Conservation (phyloP, 2,888 invertebrate species). For the Magallana nippona region DNA sequence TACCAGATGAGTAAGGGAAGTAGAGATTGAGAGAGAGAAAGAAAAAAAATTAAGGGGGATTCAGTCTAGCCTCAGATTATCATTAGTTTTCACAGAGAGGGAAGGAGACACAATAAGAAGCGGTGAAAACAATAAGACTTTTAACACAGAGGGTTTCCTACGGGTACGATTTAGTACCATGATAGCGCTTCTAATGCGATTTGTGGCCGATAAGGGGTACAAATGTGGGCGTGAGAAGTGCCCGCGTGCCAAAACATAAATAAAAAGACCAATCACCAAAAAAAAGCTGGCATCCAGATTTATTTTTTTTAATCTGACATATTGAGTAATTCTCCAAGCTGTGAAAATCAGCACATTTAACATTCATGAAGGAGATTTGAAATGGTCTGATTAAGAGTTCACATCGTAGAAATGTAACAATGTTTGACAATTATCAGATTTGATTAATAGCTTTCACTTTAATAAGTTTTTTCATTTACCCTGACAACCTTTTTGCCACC, state of each 20-base stretch:
- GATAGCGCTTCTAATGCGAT: conserved; percentile 8
- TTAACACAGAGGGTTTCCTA: neutral
- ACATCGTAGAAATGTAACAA: no score
- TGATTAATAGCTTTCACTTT: no score
- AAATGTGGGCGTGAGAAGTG: conserved; percentile 1
- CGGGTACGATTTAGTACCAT: neutral
- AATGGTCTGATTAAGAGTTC: no score
- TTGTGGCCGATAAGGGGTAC: conserved; percentile 16
- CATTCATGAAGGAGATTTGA: no score
- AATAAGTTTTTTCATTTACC: no score
- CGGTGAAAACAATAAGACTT: neutral
- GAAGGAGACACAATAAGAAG: conserved; percentile 10
- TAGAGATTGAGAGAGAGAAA: no score
- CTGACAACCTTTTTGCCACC: no score
- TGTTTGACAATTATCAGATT: no score
- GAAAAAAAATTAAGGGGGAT: neutral
- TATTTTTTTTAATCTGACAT: neutral
- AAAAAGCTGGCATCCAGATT: neutral
- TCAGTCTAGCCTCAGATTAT: conserved; percentile 12
- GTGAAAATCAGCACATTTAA: neutral
- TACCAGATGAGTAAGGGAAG: conserved; percentile 5
- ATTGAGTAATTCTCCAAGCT: neutral
- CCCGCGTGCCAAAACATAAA: neutral
- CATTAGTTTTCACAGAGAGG: neutral
- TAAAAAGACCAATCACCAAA: neutral